Conservation (phyloP, 2,888 invertebrate species). For the Ecliptopera silaceata region DNA sequence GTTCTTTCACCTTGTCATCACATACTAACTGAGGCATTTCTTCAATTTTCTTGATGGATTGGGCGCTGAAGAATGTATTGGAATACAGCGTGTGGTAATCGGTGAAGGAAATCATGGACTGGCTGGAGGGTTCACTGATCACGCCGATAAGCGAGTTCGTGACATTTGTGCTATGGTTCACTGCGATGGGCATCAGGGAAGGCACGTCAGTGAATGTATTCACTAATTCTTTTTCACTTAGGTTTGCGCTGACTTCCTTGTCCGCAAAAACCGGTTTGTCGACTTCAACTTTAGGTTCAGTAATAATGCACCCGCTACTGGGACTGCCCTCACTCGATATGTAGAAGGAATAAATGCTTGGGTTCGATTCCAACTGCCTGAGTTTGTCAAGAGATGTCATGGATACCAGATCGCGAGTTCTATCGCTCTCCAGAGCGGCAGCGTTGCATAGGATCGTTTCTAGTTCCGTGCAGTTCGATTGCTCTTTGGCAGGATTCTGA, state of each 20-base stretch:
- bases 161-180: slow-evolving; percentile 46
- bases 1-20: slow-evolving; percentile 21
- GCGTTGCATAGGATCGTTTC: slow-evolving; percentile 50
- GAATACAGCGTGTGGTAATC: slow-evolving; percentile 43
- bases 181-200: slow-evolving; percentile 45
- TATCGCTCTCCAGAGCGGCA: slow-evolving; percentile 37
- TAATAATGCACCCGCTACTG: slow-evolving; percentile 2
- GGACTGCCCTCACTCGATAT: slow-evolving; percentile 41
- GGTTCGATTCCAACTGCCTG: slow-evolving; percentile 50
- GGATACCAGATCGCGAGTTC: slow-evolving; percentile 46
- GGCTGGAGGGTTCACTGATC: slow-evolving; percentile 50
- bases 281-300: neutral
- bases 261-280: slow-evolving; percentile 44
- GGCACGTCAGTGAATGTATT: slow-evolving; percentile 55
- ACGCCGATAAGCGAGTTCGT: slow-evolving; percentile 48
- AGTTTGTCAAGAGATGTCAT: slow-evolving; percentile 55
- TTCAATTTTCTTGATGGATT: slow-evolving; percentile 33
- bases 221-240: slow-evolving; percentile 42
- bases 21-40: slow-evolving; percentile 38
- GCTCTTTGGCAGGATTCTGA: slow-evolving; percentile 44
- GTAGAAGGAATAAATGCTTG: slow-evolving; percentile 53
- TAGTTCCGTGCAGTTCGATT: slow-evolving; percentile 39
- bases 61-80: slow-evolving; percentile 34
- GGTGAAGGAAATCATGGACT: slow-evolving; percentile 46
- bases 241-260: slow-evolving; percentile 58